phyloP scores from a whole-genome alignment of 2,113 vertebrate genomes.

The Meriones unguiculatus region DNA sequence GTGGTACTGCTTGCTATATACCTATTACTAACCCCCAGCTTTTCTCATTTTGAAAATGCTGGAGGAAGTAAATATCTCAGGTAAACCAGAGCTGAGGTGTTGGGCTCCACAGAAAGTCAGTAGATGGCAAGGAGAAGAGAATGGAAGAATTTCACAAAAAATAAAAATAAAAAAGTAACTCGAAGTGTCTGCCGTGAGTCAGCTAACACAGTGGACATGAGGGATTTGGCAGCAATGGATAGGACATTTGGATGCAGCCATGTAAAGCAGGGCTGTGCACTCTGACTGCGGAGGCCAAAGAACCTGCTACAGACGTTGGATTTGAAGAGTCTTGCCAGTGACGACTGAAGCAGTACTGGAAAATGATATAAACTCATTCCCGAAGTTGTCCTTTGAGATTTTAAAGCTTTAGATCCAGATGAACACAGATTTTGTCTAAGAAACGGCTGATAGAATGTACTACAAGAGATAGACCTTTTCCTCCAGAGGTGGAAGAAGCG shows the following conservation, averaged over 20 bases:
- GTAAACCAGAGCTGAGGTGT: neutral
- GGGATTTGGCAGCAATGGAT: conserved; percentile 91
- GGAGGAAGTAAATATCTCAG: neutral
- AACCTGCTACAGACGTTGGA: no score
- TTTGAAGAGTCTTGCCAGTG: neutral
- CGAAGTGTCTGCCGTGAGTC: neutral
- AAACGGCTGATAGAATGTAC: neutral
- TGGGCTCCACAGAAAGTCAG: neutral
- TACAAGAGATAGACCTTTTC: conserved; percentile 90
- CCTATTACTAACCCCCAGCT: neutral
- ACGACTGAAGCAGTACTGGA: neutral
- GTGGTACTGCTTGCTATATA: neutral
- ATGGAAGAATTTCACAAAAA: neutral
- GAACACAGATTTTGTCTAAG: neutral
- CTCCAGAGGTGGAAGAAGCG: conserved; percentile 94
- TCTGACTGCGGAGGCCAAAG: conserved; percentile 87
- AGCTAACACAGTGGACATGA: conserved; percentile 60
- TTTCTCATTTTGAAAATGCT: neutral
- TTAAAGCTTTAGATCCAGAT: neutral
- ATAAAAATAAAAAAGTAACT: neutral
- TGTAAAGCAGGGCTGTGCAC: conserved; percentile 90
- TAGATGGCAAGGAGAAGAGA: neutral
- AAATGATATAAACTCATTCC: neutral
- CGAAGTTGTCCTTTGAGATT: neutral
- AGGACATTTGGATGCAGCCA: conserved; percentile 93